A percentile compares a stretch with the other conserved stretches of the same genome.
Evolutionary conservation across 2,113 vertebrate genomes (phyloP).

Genomic region (Chloropsis cyanopogon): DNA sequence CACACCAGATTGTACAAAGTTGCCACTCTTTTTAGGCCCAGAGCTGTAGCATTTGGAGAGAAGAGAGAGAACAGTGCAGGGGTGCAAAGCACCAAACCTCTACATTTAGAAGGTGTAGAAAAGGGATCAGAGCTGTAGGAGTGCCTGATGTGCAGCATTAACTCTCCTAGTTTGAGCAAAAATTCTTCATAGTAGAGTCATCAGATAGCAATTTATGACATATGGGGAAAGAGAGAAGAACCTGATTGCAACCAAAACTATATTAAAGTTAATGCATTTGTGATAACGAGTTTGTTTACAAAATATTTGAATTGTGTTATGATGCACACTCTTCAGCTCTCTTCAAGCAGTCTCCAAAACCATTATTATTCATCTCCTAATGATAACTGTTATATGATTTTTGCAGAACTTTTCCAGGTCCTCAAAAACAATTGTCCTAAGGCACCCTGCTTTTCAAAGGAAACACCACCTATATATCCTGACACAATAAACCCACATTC

Average conservation of each 20-base stretch:
- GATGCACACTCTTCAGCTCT: neutral
- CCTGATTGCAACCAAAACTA: neutral
- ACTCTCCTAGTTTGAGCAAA: neutral
- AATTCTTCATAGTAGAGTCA: neutral
- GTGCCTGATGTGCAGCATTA: neutral
- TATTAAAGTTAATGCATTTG: neutral
- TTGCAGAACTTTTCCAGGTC: neutral
- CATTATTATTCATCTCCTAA: neutral
- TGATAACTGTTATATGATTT: neutral
- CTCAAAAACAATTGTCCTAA: neutral
- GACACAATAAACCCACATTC: neutral
- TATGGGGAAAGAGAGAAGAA: neutral
- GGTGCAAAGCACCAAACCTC: neutral
- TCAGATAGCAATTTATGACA: neutral
- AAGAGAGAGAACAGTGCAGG: neutral
- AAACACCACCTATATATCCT: neutral
- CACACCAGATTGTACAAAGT: conserved; percentile 21
- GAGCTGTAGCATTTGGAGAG: neutral
- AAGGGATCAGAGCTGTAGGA: neutral
- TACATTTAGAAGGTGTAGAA: neutral
- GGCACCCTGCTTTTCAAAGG: neutral
- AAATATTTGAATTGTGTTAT: neutral
- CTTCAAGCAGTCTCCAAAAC: neutral
- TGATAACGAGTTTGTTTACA: neutral
- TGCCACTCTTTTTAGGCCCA: neutral